phyloP scores from a whole-genome alignment of 2,888 invertebrate genomes.

The Drosophila multiciliata region DNA sequence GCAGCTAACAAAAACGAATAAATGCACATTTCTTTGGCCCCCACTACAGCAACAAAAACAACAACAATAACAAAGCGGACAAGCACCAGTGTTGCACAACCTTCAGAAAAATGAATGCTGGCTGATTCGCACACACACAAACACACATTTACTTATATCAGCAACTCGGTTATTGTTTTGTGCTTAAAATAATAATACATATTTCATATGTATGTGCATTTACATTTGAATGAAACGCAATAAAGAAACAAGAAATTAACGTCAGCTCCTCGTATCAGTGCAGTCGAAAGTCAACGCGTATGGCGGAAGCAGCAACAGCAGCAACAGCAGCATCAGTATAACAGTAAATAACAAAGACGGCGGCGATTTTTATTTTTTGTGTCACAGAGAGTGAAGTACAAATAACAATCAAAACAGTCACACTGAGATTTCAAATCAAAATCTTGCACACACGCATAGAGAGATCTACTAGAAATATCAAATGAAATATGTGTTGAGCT shows the following conservation, averaged over 20 bases:
- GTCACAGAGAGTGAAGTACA: slow-evolving; percentile 22
- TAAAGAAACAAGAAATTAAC: slow-evolving; percentile 49
- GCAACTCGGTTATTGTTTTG: slow-evolving; percentile 53
- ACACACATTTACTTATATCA: slow-evolving; percentile 42
- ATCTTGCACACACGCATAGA: slow-evolving; percentile 26
- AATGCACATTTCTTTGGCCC: slow-evolving; percentile 43
- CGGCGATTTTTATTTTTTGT: slow-evolving; percentile 39
- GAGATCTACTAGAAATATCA: slow-evolving; percentile 15
- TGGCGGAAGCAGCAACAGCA: slow-evolving; percentile 62
- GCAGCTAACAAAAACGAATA: slow-evolving; percentile 37
- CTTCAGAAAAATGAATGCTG: slow-evolving; percentile 29
- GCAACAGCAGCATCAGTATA: slow-evolving; percentile 24
- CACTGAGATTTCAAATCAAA: slow-evolving; percentile 39
- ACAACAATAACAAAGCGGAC: slow-evolving; percentile 52
- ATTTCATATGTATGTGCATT: slow-evolving; percentile 53
- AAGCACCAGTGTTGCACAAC: slow-evolving; percentile 67
- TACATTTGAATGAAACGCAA: slow-evolving; percentile 48
- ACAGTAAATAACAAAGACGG: slow-evolving; percentile 52
- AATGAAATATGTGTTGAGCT: slow-evolving; percentile 68
- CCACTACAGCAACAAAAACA: slow-evolving; percentile 35
- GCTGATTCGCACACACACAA: slow-evolving; percentile 25
- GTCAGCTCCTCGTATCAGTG: slow-evolving; percentile 38
- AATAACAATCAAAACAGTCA: slow-evolving; percentile 43
- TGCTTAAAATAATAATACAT: slow-evolving; percentile 57
- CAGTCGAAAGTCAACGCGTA: slow-evolving; percentile 38